Percentiles rank a stretch among this genome's conserved stretches.
phyloP scores from a whole-genome alignment of 35 echinoderm and acorn worm genomes.

The Heliocidaris tuberculata region DNA sequence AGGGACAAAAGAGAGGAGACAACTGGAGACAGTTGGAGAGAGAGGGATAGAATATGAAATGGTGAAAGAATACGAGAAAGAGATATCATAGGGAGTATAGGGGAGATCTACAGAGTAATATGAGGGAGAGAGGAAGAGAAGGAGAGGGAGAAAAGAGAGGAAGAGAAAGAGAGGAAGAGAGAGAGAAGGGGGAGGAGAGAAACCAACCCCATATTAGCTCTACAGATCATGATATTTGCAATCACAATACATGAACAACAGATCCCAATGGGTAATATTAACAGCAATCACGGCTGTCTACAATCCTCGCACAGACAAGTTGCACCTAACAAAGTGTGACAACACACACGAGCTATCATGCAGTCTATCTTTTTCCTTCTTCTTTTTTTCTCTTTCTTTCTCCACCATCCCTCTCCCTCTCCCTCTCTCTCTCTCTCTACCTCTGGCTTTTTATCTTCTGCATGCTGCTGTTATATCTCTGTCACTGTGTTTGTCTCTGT shows the following conservation, averaged over 20 bases:
- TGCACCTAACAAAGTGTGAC: neutral
- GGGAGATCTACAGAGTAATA: too few relatives aligned
- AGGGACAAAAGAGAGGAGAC: too few relatives aligned
- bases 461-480: too few relatives aligned
- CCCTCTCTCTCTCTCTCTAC: neutral
- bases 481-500: too few relatives aligned
- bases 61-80: too few relatives aligned
- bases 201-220: neutral
- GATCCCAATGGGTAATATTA: neutral
- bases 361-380: neutral
- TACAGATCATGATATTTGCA: neutral
- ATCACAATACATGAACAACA: neutral
- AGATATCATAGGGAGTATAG: too few relatives aligned
- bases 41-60: too few relatives aligned
- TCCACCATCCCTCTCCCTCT: neutral
- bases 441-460: too few relatives aligned
- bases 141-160: neutral
- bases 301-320: neutral
- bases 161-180: neutral
- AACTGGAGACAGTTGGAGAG: too few relatives aligned
- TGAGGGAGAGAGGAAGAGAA: too few relatives aligned
- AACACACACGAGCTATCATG: neutral
- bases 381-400: neutral
- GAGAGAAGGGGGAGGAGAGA: neutral
- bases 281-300: neutral